Evolutionary conservation across 2,797 vertebrate species (phyloP), one percentile per base, ranked within the genome.

Genomic region (Neopelma chrysocephalum): DNA sequence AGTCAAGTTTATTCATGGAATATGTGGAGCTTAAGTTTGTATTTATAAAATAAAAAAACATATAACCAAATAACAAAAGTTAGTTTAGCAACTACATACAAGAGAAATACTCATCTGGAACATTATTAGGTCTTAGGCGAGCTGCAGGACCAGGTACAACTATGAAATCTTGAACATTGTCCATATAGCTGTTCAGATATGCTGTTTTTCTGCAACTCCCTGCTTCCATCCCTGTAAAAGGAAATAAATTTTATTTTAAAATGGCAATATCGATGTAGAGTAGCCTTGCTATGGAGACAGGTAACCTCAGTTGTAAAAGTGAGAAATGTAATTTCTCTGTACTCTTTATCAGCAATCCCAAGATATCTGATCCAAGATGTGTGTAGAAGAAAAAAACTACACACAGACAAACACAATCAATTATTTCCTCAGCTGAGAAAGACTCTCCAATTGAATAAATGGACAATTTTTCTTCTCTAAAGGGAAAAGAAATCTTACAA

Each of bases 141-240:
- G 98, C 98, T 77, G 99, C 99, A 18, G 99, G 98, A 60, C 99
- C 99, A 53, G 98, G 98, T 73, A 99, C 93, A 93, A 99, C 90
- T 7, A 80, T 85, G 91, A 99, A 98, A 94, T 98, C 96, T 40
- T 98, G 94, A 12, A 97, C 97, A 45, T 98, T 91, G 2, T 97
- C 91, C 91, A 98, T 93, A 89, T 99, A 99, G 45, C 87, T 95
- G 25, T 97, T 98, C 72, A 99, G 96, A 89, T 96, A 99, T 0
- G 76, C 95, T 58, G 98, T 98, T 96, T 98, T 99, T 40, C 98
- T 95, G 96, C 99, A 99, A 25, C 97, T 98, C 9, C 98, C 99
- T 93, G 98, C 97, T 78, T 99, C 99, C 99, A 99, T 99, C 36
- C 99, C 99, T 99, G 95, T 14, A 86, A 68, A 95, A 79, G 23